Conservation (phyloP, 1,140 invertebrate species). For the Lethocerus indicus region DNA sequence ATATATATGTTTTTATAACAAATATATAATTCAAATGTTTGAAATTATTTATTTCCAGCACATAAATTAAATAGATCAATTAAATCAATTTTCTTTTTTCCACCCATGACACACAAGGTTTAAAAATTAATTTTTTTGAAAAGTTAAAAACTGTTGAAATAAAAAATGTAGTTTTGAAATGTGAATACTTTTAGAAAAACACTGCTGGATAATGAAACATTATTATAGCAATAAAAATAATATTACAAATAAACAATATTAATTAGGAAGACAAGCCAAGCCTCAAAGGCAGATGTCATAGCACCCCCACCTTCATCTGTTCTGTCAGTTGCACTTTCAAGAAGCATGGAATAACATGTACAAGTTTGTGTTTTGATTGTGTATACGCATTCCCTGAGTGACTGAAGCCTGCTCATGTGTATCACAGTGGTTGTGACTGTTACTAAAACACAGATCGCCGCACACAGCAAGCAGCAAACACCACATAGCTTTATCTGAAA, state of each 20-base stretch:
- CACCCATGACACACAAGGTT: too few species aligned
- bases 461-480: constrained; percentile 64
- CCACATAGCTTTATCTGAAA: constrained; percentile 72
- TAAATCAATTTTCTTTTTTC: too few species aligned
- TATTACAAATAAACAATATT: neutral
- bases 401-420: constrained; percentile 80
- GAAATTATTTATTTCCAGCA: too few species aligned
- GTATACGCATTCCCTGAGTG: constrained; percentile 70
- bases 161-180: too few species aligned
- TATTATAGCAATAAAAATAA: too few species aligned
- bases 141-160: too few species aligned
- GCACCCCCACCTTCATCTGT: constrained; percentile 36
- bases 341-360: constrained; percentile 50
- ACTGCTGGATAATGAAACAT: too few species aligned
- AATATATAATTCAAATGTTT: too few species aligned
- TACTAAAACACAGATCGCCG: constrained; percentile 67
- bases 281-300: neutral
- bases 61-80: too few species aligned
- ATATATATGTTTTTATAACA: too few species aligned
- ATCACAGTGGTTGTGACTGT: constrained; percentile 85
- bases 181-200: too few species aligned
- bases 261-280: neutral
- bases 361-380: constrained; percentile 56
- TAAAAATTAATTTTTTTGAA: too few species aligned
- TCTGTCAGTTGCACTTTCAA: constrained; percentile 28